These are phyloP conservation scores for Hippolais icterina DNA, from an alignment of 2,113 vertebrate species.

Conservation along the genomic window DNA sequence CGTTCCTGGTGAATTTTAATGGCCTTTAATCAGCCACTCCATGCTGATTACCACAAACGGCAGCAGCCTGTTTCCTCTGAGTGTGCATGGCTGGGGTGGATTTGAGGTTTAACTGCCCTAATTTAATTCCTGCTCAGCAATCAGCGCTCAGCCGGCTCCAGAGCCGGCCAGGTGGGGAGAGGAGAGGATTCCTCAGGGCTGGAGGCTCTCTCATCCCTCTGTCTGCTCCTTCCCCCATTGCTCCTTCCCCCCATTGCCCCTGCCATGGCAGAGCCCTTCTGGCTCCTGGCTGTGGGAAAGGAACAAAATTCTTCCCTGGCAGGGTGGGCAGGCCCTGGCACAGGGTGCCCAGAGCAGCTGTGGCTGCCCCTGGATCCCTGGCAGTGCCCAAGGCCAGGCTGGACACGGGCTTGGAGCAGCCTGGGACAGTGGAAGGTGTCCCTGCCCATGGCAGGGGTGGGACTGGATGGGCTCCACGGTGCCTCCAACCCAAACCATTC, in stretches of 20 bases:
- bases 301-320: background rate
- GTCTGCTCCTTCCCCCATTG: background rate
- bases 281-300: background rate
- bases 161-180: background rate
- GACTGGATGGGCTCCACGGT: accelerated
- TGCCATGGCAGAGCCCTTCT: background rate
- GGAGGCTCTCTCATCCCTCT: background rate
- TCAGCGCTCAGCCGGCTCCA: background rate
- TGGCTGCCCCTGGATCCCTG: background rate
- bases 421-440: background rate
- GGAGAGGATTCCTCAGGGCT: background rate
- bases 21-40: constrained; percentile 63
- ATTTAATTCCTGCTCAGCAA: constrained; percentile 60
- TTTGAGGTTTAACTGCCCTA: constrained; percentile 13
- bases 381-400: background rate
- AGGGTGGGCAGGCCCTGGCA: background rate
- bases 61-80: background rate
- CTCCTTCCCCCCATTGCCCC: background rate
- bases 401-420: background rate
- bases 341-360: background rate
- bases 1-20: constrained; percentile 53
- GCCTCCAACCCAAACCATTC: accelerated
- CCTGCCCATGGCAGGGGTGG: background rate
- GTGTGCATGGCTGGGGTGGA: constrained; percentile 1
- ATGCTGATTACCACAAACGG: constrained; percentile 19